Percentiles rank a stretch among this genome's conserved stretches.
Conservation (phyloP, 2,113 vertebrate genomes). For the Gasterosteus aculeatus region DNA sequence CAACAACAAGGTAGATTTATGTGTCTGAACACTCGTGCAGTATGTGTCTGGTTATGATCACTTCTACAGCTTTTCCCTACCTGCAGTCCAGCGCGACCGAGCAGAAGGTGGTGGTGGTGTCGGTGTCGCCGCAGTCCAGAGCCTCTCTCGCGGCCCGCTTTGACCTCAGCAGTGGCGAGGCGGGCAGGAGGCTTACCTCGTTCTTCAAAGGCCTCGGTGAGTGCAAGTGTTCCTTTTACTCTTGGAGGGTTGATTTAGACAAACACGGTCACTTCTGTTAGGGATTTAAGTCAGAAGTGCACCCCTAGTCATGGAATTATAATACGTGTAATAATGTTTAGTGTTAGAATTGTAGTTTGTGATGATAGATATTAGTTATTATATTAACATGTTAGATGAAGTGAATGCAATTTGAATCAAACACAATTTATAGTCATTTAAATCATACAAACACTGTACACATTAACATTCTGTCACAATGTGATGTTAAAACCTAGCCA, state of each 20-base stretch:
- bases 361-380: too few species aligned
- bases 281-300: too few species aligned
- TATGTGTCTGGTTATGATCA: neutral
- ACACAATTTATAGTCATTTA: too few species aligned
- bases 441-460: too few species aligned
- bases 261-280: neutral
- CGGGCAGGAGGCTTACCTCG: constrained; percentile 84
- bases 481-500: too few species aligned
- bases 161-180: constrained; percentile 83
- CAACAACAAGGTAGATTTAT: constrained; percentile 83
- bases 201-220: constrained; percentile 92
- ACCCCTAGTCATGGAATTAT: too few species aligned
- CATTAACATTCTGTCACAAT: too few species aligned
- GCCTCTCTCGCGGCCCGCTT: constrained; percentile 89
- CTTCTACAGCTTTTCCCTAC: neutral
- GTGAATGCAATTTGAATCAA: too few species aligned
- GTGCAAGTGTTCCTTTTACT: constrained; percentile 20
- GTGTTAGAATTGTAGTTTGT: too few species aligned
- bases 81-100: constrained; percentile 58
- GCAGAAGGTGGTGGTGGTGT: constrained; percentile 89
- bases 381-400: too few species aligned
- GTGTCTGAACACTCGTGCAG: neutral
- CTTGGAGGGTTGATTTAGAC: neutral
- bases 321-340: too few species aligned
- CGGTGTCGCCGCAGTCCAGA: constrained; percentile 92